These are phyloP conservation scores for Egretta garzetta DNA, from an alignment of 2,113 vertebrate species.

Conservation along the genomic window DNA sequence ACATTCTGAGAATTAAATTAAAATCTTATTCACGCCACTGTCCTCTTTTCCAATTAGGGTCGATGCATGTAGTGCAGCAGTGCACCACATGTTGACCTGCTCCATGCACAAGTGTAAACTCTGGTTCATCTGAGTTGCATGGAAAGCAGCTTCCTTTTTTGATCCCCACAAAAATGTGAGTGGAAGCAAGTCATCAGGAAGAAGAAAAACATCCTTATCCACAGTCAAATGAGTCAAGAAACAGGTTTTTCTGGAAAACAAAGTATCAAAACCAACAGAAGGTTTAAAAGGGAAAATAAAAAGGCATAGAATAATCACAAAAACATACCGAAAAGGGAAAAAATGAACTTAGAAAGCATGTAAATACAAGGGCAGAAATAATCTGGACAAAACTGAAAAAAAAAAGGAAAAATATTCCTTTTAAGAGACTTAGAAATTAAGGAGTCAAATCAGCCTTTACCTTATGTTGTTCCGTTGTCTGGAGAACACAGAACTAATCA, in stretches of 20 bases:
- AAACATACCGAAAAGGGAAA: background rate
- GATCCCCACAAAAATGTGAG: background rate
- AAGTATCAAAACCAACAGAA: background rate
- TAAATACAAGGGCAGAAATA: background rate
- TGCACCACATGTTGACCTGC: accelerated
- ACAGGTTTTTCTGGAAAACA: background rate
- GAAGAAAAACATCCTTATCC: background rate
- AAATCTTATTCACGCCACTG: too few species aligned
- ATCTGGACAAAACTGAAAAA: background rate
- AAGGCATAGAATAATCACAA: background rate
- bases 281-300: background rate
- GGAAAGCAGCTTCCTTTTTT: background rate
- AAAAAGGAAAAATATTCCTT: background rate
- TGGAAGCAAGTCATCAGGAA: background rate
- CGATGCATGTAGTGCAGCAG: accelerated
- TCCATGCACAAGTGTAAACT: background rate
- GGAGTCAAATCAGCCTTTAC: background rate
- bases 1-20: background rate
- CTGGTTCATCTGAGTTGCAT: background rate
- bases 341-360: background rate
- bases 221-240: background rate
- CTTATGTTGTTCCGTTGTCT: background rate
- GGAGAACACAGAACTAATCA: background rate
- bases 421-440: background rate
- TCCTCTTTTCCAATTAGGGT: background rate